Percentiles rank a stretch among this genome's conserved stretches.
Conservation (phyloP, 2,888 invertebrate genomes). For the Octonoba sinensis region DNA sequence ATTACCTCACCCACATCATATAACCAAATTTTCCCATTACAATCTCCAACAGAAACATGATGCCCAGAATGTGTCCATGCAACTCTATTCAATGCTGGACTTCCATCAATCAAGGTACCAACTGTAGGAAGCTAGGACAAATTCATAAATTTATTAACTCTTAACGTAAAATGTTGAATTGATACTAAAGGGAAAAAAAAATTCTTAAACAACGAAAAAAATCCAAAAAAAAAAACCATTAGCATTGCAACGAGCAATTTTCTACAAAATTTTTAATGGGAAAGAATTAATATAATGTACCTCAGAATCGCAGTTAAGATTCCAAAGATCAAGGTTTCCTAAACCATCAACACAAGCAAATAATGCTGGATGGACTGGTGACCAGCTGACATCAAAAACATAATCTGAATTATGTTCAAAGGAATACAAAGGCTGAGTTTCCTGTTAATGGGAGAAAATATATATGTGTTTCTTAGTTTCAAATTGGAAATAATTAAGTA, state of each 20-base stretch:
- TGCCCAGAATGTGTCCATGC: conserved; percentile 95
- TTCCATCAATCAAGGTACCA: conserved; percentile 84
- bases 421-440: conserved; percentile 92
- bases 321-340: conserved; percentile 95
- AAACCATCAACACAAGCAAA: conserved; percentile 97
- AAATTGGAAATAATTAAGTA: no score
- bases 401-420: conserved; percentile 99
- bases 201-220: neutral
- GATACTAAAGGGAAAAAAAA: neutral
- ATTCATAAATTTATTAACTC: neutral
- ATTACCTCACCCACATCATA: conserved; percentile 94
- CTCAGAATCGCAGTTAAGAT: conserved; percentile 95
- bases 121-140: conserved; percentile 84
- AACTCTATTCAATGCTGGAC: conserved; percentile 90
- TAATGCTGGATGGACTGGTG: conserved; percentile 95
- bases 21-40: conserved; percentile 92
- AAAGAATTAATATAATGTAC: conserved; percentile 66
- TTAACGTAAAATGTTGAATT: neutral
- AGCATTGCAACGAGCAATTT: no score
- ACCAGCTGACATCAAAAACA: conserved; percentile 98
- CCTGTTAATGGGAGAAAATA: conserved; percentile 74
- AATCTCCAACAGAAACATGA: conserved; percentile 94
- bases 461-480: no score
- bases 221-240: neutral
- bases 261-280: neutral